phyloP scores from a whole-genome alignment of 1,140 invertebrate genomes.

The Eupeodes corollae region DNA sequence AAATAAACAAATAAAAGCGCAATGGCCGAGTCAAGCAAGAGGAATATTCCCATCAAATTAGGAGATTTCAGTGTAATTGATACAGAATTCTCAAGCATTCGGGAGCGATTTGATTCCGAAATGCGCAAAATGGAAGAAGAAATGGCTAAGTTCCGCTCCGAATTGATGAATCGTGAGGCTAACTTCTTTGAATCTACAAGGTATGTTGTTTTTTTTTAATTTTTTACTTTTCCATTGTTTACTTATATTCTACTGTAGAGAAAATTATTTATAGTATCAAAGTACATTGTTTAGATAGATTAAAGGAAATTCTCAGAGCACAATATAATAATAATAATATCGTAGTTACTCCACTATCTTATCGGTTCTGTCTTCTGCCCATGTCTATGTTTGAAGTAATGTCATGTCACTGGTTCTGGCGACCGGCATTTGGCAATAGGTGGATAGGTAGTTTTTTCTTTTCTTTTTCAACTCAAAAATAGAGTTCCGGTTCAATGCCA shows the following conservation, averaged over 20 bases:
- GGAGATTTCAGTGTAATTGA: constrained; percentile 92
- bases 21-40: constrained; percentile 69
- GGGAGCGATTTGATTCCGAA: constrained; percentile 88
- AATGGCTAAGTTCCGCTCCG: constrained; percentile 89
- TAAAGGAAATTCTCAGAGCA: no score
- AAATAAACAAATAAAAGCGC: constrained; percentile 28
- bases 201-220: constrained; percentile 38
- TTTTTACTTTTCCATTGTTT: no score
- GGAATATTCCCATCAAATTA: constrained; percentile 86
- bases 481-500: no score
- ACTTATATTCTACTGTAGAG: neutral
- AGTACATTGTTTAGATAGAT: no score
- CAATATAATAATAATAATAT: no score
- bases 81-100: constrained; percentile 89
- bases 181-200: constrained; percentile 83
- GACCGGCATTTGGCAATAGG: no score
- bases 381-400: no score
- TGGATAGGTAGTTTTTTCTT: no score
- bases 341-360: no score
- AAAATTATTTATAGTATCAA: neutral
- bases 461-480: no score
- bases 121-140: constrained; percentile 98
- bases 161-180: constrained; percentile 83
- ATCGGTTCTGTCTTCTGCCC: no score
- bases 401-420: no score